Evolutionary conservation across 2,888 invertebrate species (phyloP), one percentile per base, ranked within the genome.

Genomic region (Scaptomyza tumidula): DNA sequence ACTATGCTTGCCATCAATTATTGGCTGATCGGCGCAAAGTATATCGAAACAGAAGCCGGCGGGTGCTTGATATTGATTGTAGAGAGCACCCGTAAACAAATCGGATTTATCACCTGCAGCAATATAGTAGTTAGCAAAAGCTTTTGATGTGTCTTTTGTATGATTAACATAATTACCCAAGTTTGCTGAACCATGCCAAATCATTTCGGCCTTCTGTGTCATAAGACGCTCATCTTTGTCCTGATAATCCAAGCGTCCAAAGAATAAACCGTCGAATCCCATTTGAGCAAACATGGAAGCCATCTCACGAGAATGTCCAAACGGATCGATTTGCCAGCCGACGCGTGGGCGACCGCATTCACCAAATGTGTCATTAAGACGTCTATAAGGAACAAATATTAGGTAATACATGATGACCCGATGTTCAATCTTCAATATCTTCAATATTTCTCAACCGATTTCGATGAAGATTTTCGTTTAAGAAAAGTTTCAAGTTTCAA

Each of bases 11-110:
- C 98, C 97, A 90, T 98, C 98, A 75, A 97, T 95, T 11, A 98
- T 96, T 0, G 98, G 98, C 49, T 96, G 95, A 89, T 97, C 97
- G 0, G 91, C 90, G 89, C 99, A 99, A 0, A 97, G 93, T 6
- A 96, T 93, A 90, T 99, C 99, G 91, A 97, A 99, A 88, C 99
- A 99, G 91, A 98, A 99, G 0, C 98, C 98, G 6, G 94, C 93
- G 0, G 99, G 99, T 0, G 98, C 96, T 0, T 94, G 94, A 90
- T 98, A 98, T 0, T 94, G 94, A 82, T 98, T 97, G 90, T 94
- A 96, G 11, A 98, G 93, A 0, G 95, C 95, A 0, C 97, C 96
- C 0, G 98, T 97, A 85, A 98, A 98, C 7, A 99, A 92, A 80
- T 96, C 94, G 0, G 89, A 24, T 16, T 74, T 56, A 10, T 81